These are phyloP conservation scores for Muntiacus muntjak DNA, from an alignment of 2,113 vertebrate species.

Conservation along the genomic window DNA sequence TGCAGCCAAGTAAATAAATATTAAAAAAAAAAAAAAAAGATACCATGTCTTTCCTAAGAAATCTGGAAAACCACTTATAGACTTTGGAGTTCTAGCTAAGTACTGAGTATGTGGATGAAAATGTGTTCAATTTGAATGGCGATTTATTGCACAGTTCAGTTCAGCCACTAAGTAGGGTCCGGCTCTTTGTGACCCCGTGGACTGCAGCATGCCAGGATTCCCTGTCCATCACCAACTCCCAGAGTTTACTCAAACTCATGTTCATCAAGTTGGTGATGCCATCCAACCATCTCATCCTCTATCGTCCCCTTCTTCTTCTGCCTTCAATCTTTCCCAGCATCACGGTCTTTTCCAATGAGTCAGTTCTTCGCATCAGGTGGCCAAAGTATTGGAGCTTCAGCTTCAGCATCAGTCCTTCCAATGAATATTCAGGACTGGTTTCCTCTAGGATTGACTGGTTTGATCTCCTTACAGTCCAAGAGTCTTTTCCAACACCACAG, in stretches of 20 bases:
- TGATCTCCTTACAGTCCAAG: background rate
- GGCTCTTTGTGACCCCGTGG: background rate
- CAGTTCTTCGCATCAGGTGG: background rate
- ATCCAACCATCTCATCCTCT: background rate
- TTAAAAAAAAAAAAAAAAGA: background rate
- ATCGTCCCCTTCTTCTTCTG: background rate
- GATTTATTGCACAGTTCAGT: background rate
- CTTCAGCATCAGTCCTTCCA: background rate
- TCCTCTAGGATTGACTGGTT: background rate
- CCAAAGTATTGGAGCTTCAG: background rate
- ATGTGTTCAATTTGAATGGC: background rate
- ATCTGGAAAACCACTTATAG: background rate
- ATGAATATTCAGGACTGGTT: background rate
- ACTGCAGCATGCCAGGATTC: background rate
- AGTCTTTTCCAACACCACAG: background rate
- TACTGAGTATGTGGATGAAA: background rate
- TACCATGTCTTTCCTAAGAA: background rate
- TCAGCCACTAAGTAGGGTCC: background rate
- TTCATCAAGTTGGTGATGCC: background rate
- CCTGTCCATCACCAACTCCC: background rate
- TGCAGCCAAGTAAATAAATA: background rate
- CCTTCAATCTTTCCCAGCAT: background rate
- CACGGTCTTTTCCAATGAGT: background rate
- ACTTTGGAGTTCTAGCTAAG: background rate
- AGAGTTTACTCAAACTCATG: background rate